These are phyloP conservation scores for Rotaria macrura DNA, from an alignment of 2,888 invertebrate species.

Conservation along the genomic window DNA sequence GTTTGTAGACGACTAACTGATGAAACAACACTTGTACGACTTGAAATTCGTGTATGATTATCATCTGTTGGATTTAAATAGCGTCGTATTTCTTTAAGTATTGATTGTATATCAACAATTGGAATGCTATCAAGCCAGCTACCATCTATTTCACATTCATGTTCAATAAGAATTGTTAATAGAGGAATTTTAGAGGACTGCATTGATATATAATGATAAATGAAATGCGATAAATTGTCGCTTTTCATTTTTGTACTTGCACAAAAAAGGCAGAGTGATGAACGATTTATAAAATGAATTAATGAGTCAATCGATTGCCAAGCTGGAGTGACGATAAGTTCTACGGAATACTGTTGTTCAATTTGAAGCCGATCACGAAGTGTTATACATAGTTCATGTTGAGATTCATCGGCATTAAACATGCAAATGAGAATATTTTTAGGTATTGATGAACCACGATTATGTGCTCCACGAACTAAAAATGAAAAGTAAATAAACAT, in stretches of 20 bases:
- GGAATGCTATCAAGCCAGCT: not conserved
- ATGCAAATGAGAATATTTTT: not conserved
- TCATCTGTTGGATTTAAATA: not conserved
- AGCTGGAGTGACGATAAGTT: not conserved
- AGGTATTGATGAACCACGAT: not conserved
- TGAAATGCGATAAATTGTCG: conserved; percentile 9
- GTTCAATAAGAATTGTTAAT: not conserved
- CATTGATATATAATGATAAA: not conserved
- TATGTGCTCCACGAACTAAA: not conserved
- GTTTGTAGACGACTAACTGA: not conserved
- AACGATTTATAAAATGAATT: not conserved
- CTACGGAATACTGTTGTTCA: not conserved
- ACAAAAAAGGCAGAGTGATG: not conserved
- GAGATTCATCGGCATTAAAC: not conserved
- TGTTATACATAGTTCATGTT: not conserved
- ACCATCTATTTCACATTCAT: not conserved
- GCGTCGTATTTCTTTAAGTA: not conserved
- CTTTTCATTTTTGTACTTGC: not conserved
- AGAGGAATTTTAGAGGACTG: not conserved
- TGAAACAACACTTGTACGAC: no score
- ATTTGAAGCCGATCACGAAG: not conserved
- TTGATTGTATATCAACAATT: not conserved
- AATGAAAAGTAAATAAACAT: not conserved
- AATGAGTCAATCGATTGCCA: not conserved
- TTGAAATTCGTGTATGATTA: not conserved